Evolutionary conservation across 2,797 vertebrate genomes (phyloP).

Genomic region (Huso huso): DNA sequence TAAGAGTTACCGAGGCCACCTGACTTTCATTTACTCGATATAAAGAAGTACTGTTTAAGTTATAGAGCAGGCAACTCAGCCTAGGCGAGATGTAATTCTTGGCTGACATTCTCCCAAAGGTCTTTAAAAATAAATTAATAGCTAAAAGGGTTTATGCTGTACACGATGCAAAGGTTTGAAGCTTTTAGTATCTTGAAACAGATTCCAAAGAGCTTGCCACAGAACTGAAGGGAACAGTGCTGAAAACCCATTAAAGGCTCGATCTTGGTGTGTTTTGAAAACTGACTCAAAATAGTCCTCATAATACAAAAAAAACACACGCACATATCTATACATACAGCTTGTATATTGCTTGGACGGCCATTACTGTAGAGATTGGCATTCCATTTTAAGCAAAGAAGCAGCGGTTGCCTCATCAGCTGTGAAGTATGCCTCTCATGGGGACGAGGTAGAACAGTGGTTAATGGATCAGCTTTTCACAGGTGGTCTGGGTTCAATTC

Average conservation of each 20-base stretch:
- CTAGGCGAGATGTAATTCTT: background rate
- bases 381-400: background rate
- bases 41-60: background rate
- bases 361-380: background rate
- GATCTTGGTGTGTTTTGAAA: background rate
- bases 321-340: too few species aligned
- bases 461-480: too few species aligned
- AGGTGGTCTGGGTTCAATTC: too few species aligned
- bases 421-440: too few species aligned
- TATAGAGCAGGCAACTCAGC: background rate
- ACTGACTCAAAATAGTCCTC: background rate
- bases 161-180: background rate
- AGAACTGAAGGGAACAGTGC: background rate
- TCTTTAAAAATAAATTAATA: conserved; percentile 1
- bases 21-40: background rate
- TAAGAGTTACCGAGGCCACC: background rate
- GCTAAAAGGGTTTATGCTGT: background rate
- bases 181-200: background rate
- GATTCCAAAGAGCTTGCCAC: background rate
- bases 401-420: too few species aligned
- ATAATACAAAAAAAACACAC: background rate
- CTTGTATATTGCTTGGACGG: background rate
- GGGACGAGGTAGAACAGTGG: too few species aligned
- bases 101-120: background rate
- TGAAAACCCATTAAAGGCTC: background rate